phyloP scores from a whole-genome alignment of 2,113 vertebrate genomes.

The Cairina moschata region DNA sequence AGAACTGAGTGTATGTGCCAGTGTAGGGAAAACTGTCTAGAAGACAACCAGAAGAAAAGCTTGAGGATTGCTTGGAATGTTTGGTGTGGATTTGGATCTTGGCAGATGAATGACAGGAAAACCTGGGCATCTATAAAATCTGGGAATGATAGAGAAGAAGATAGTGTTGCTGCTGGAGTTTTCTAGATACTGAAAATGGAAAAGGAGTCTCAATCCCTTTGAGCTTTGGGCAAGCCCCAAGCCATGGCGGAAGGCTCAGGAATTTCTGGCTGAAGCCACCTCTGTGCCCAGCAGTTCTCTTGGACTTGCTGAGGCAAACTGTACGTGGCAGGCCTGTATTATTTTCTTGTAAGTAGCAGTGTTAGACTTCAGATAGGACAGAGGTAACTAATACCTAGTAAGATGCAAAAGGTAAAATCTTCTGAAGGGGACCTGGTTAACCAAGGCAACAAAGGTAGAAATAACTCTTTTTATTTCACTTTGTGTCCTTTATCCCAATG shows the following conservation, averaged over 20 bases:
- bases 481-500: not conserved
- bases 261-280: not conserved
- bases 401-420: not conserved
- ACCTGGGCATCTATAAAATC: accelerated
- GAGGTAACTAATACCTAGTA: not conserved
- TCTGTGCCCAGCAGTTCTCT: not conserved
- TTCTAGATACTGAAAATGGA: not conserved
- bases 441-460: not conserved
- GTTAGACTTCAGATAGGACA: not conserved
- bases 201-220: not conserved
- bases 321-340: not conserved
- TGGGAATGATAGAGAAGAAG: not conserved
- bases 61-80: not conserved
- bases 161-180: not conserved
- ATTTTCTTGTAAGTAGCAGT: not conserved
- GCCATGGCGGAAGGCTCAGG: not conserved
- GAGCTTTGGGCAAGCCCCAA: not conserved
- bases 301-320: not conserved
- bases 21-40: not conserved
- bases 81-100: not conserved
- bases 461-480: not conserved
- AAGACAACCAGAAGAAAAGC: not conserved
- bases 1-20: not conserved
- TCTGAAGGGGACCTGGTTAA: not conserved
- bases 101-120: not conserved